Evolutionary conservation across 2,797 vertebrate genomes (phyloP).

Genomic region (Tapirus indicus): DNA sequence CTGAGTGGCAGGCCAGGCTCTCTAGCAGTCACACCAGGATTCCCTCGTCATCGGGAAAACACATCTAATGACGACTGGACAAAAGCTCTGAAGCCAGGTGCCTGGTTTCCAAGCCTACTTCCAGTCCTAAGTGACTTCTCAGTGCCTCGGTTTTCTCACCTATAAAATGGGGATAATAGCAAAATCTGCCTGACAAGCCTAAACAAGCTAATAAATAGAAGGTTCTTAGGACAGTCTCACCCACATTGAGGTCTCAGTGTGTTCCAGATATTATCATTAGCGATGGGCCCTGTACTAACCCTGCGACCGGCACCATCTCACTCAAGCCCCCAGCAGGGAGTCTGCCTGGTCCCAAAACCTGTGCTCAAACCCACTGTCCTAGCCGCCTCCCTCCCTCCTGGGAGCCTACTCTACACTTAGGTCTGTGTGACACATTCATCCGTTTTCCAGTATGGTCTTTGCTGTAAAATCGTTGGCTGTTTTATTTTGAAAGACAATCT

Average conservation of each 20-base stretch:
- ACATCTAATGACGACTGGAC: neutral
- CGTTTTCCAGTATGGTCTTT: neutral
- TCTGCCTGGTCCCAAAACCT: neutral
- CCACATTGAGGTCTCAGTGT: neutral
- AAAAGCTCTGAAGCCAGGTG: neutral
- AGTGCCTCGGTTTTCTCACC: neutral
- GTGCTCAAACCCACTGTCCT: neutral
- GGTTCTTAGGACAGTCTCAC: neutral
- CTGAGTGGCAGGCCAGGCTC: neutral
- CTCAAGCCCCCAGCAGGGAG: too few relatives aligned
- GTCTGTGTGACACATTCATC: neutral
- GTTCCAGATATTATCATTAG: neutral
- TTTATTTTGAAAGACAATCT: slow-evolving; percentile 5
- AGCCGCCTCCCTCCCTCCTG: neutral
- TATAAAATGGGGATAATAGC: neutral
- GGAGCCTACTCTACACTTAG: neutral
- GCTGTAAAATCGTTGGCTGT: neutral
- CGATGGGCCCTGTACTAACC: neutral
- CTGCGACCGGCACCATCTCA: neutral
- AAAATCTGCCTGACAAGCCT: neutral
- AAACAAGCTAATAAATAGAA: neutral
- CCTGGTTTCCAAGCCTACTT: neutral
- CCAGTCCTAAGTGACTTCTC: neutral
- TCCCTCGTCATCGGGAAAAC: neutral
- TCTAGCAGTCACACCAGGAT: neutral